Evolutionary conservation across 2,888 invertebrate species (phyloP).

Genomic region (Euclidia mi): DNA sequence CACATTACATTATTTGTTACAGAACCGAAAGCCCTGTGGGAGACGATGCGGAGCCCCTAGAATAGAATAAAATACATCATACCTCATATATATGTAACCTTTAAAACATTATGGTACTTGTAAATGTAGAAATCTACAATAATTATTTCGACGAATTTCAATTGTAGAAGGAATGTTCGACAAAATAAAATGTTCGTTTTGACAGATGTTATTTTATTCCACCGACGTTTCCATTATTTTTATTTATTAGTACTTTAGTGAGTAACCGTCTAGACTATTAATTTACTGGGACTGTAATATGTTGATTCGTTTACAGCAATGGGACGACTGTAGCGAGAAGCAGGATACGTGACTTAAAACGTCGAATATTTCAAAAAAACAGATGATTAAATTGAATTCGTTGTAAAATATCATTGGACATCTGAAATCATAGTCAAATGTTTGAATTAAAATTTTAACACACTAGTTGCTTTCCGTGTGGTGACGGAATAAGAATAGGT

Average conservation of each 20-base stretch:
- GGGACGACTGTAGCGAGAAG: too few species aligned
- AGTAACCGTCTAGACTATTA: too few species aligned
- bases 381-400: too few species aligned
- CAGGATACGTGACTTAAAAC: too few species aligned
- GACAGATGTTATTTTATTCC: conserved; percentile 6
- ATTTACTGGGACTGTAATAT: too few species aligned
- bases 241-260: background rate
- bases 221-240: background rate
- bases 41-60: conserved; percentile 58
- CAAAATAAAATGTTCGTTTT: conserved; percentile 13
- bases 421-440: too few species aligned
- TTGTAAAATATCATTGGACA: too few species aligned
- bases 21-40: conserved; percentile 60
- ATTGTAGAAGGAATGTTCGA: conserved; percentile 26
- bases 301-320: too few species aligned
- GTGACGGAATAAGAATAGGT: too few species aligned
- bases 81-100: conserved; percentile 35
- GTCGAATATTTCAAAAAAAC: too few species aligned
- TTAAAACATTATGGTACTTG: conserved; percentile 32
- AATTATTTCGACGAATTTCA: conserved; percentile 36
- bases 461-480: too few species aligned
- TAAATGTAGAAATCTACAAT: conserved; percentile 28
- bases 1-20: conserved; percentile 61
- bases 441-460: too few species aligned
- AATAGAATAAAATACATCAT: conserved; percentile 42